Evolutionary conservation across 2,113 vertebrate species (phyloP), one percentile per base, ranked within the genome.

Genomic region (Bettongia penicillata): DNA sequence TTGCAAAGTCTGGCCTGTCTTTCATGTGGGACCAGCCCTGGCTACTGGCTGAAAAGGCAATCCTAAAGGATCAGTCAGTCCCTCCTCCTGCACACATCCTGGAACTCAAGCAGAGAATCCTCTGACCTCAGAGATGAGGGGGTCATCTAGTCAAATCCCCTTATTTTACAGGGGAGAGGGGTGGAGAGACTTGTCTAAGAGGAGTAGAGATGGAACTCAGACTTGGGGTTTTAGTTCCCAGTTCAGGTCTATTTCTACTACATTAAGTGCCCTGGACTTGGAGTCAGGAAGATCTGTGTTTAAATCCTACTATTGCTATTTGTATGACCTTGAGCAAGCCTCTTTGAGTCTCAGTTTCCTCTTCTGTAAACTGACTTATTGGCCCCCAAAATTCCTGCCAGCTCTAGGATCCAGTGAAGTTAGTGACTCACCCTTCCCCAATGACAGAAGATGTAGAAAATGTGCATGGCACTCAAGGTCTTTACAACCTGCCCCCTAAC

Each of bases 81-180:
- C 53, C 53, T 26, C 25, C 53, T 8, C 53, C 53, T 55, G 7
- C 10, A 31, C 28, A 37, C 28, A 14, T 11, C 57, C 57, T 68
- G 57, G 28, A 12, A 11, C 31, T 68, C 25, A 10, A 53, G 26
- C 26, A 10, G 0, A 28, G 26, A 57, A 28, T 57, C 25, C 26
- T 24, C 31, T n/a, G 61, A 37, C 37, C n/a, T 19, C 52, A 1
- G 43, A 9, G 14, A n/a, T 0, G 0, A 28, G 31, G 16, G 57
- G 25, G 8, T 1, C 5, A 8, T 31, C 55, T 7, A 8, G n/a
- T 47, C 3, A 2, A 43, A 1, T 31, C 22, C n/a, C n/a, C 89
- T 26, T 28, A 0, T 5, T 6, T 37, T 19, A 8, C 0, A 8
- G 90, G 49, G 14, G 0, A 43, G n/a, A 24, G 48, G 2, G 7